A percentile compares a stretch with the other conserved stretches of the same genome.
These are phyloP conservation scores for Drosophila hawaiiensis DNA, from an alignment of 2,888 invertebrate species.

Conservation along the genomic window DNA sequence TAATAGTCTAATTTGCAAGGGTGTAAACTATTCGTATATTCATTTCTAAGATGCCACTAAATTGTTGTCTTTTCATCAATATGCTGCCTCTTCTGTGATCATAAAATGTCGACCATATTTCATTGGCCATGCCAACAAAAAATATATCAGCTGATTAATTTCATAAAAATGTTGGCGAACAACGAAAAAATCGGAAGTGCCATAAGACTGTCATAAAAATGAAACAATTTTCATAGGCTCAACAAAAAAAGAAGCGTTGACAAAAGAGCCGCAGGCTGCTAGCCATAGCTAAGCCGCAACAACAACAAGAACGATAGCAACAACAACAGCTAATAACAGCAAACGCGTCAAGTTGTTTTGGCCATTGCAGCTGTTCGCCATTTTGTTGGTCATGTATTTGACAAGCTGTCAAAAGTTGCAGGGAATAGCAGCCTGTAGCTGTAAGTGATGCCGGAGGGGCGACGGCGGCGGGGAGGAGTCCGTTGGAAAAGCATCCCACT, in stretches of 20 bases:
- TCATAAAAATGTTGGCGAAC: slow-evolving; percentile 45
- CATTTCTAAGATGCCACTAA: background rate
- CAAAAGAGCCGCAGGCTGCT: slow-evolving; percentile 28
- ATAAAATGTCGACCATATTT: slow-evolving; percentile 51
- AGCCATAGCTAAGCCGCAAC: slow-evolving; percentile 27
- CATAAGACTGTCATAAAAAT: slow-evolving; percentile 24
- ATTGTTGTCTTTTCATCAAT: background rate
- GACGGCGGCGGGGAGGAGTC: background rate
- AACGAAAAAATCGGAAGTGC: background rate
- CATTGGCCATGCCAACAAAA: slow-evolving; percentile 38
- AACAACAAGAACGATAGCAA: slow-evolving; percentile 14
- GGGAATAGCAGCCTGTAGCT: slow-evolving; percentile 6
- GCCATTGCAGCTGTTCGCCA: slow-evolving; percentile 55
- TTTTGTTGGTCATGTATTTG: slow-evolving; percentile 69
- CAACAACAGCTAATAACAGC: slow-evolving; percentile 35
- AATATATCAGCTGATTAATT: slow-evolving; percentile 58
- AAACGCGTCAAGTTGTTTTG: slow-evolving; percentile 63
- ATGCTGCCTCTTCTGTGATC: background rate
- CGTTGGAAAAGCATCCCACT: slow-evolving; percentile 40
- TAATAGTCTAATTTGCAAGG: background rate
- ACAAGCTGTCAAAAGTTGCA: slow-evolving; percentile 63
- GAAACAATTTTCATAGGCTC: slow-evolving; percentile 18
- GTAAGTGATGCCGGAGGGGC: background rate
- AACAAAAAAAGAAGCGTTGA: slow-evolving; percentile 2
- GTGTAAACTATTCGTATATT: background rate